Conservation (phyloP, 2,888 invertebrate species). For the Autographa pulchrina region DNA sequence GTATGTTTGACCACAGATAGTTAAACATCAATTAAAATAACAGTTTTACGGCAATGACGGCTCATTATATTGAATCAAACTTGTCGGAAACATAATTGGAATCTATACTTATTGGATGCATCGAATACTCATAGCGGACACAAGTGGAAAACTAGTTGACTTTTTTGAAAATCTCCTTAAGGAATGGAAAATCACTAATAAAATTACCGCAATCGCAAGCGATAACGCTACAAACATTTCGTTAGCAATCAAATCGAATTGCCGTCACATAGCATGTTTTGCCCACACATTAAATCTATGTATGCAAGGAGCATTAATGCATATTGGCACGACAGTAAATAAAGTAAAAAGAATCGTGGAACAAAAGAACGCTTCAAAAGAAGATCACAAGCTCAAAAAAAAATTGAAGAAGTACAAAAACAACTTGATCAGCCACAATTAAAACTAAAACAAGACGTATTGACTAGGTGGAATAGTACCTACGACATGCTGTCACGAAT, state of each 20-base stretch:
- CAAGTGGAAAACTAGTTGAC: neutral
- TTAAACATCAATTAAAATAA: slow-evolving; percentile 23
- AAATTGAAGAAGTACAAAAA: slow-evolving; percentile 10
- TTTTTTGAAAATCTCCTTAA: slow-evolving; percentile 4
- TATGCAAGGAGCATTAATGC: too few species aligned
- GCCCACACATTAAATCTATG: too few species aligned
- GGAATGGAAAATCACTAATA: slow-evolving; percentile 17
- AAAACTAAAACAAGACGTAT: slow-evolving; percentile 19
- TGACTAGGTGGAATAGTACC: slow-evolving; percentile 27
- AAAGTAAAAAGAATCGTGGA: slow-evolving; percentile 18
- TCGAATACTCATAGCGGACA: too few species aligned
- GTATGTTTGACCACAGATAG: slow-evolving; percentile 23
- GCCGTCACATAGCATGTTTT: too few species aligned
- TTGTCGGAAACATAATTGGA: too few species aligned
- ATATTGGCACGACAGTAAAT: slow-evolving; percentile 7
- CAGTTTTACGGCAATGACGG: too few species aligned
- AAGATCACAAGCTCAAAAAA: slow-evolving; percentile 11
- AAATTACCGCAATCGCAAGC: slow-evolving; percentile 15
- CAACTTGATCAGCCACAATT: slow-evolving; percentile 16
- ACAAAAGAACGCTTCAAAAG: slow-evolving; percentile 3
- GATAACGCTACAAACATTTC: slow-evolving; percentile 14
- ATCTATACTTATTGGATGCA: too few species aligned
- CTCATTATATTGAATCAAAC: too few species aligned
- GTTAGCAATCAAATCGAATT: too few species aligned
- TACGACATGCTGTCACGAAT: slow-evolving; percentile 27